Evolutionary conservation across 64 coral and sea anemone species (phyloP).

Genomic region (Montipora efflorescens): DNA sequence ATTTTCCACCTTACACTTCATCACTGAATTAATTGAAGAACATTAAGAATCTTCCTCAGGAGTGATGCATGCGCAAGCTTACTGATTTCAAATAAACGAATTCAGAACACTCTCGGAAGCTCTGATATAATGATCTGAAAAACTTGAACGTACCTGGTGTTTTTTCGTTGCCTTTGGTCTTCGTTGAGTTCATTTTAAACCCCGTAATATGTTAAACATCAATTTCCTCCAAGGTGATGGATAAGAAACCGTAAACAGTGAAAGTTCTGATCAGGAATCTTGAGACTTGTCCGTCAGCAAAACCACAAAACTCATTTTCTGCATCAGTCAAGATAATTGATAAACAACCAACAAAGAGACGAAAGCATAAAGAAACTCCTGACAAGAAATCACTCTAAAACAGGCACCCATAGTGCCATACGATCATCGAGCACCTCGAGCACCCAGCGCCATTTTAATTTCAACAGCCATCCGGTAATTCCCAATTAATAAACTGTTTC

Average conservation of each 20-base stretch:
- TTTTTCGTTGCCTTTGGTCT: neutral
- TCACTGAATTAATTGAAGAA: conserved; percentile 7
- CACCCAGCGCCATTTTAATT: conserved; percentile 26
- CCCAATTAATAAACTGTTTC: conserved; percentile 22
- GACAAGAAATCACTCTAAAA: neutral
- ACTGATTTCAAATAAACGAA: neutral
- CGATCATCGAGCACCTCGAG: neutral
- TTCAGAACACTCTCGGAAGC: neutral
- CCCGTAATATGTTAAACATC: neutral
- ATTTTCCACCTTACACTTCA: neutral
- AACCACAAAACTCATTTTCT: neutral
- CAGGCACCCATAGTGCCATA: conserved; percentile 17
- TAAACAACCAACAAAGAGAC: neutral
- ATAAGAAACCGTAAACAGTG: conserved; percentile 6
- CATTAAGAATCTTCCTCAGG: neutral
- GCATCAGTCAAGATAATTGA: neutral
- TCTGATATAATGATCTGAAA: neutral
- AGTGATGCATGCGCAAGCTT: neutral
- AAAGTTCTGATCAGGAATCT: neutral
- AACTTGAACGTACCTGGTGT: neutral
- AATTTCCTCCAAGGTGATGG: neutral
- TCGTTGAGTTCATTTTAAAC: conserved; percentile 21
- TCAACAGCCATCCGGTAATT: conserved; percentile 16
- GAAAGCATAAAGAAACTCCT: conserved; percentile 1
- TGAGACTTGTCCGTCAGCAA: neutral